Conservation (phyloP, 1,140 invertebrate genomes). For the Platyscapa corneri region DNA sequence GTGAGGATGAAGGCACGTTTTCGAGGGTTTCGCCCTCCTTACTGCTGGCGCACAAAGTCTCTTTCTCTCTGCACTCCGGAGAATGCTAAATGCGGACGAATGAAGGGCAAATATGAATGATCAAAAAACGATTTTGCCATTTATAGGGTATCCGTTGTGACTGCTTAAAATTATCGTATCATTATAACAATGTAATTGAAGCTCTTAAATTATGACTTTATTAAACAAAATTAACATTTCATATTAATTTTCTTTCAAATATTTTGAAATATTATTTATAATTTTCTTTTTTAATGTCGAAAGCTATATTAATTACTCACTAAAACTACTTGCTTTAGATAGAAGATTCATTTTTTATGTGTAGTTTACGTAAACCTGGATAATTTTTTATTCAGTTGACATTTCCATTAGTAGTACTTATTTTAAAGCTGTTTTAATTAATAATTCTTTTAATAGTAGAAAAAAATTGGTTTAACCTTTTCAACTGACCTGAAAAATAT, state of each 20-base stretch:
- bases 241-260: background rate
- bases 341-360: too few relatives aligned
- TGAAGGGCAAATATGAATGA: background rate
- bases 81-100: slow-evolving; percentile 57
- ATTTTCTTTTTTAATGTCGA: too few relatives aligned
- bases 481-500: slow-evolving; percentile 12
- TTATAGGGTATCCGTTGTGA: background rate
- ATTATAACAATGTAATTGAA: too few relatives aligned
- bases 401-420: background rate
- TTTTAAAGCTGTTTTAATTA: background rate
- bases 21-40: slow-evolving; percentile 69
- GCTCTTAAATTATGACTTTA: too few relatives aligned
- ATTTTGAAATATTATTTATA: too few relatives aligned
- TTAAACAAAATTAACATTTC: background rate
- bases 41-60: slow-evolving; percentile 64
- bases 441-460: background rate
- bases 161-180: too few relatives aligned
- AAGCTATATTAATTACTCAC: too few relatives aligned
- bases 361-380: too few relatives aligned
- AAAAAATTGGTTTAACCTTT: background rate
- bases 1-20: slow-evolving; percentile 68
- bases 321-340: too few relatives aligned
- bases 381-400: background rate
- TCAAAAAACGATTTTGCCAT: background rate
- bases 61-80: slow-evolving; percentile 63